Base-by-base conservation (phyloP, 1,140 invertebrate species). In the Aphidius ervi region DNA sequence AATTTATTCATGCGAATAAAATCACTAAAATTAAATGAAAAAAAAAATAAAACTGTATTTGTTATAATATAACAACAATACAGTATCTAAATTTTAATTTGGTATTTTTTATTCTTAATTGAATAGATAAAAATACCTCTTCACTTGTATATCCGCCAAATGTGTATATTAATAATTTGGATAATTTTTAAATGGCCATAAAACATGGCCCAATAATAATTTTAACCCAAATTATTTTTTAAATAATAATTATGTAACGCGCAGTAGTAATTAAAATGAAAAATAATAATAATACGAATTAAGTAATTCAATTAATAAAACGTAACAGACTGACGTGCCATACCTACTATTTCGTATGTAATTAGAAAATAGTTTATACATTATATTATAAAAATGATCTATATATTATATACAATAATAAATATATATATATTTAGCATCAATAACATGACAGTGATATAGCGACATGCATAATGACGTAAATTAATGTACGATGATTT, bases 301-400 rank as follows among this genome's bases (percentile, higher is more conserved):
- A 72, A 71, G 62, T 73, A 65, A 67, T 66, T 68, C 74, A 74
- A 74, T 66, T 76, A 71, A 73, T 72, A 70, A 74, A 75, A 71
- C 70, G 60, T 71, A 76, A 76, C 74, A 79, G 77, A 79, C 77
- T 78, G 77, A 79, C 71, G 75, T 78, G 75, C 74, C 73, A 79
- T 78, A 76, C 76, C 73, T 78, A 77, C 66, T 71, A 71, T 77
- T 77, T 73, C 74, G 64, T 75, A 77, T 76, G 69, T 75, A 71
- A 75, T 75, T 76, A 76, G 74, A 72, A 61, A 65, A 67, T 75
- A 77, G 74, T 71, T 76, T 75, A 67, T 75, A 73, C 46, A 46
- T 48, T 39, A 31, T 47, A 46, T 48, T 39, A 31, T 47, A 39
- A 57, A 40, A 41, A 40, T 31, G 45, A 43, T 61, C 20, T 61